Conservation (phyloP, 2,113 vertebrate genomes). For the Polypterus bichir region DNA sequence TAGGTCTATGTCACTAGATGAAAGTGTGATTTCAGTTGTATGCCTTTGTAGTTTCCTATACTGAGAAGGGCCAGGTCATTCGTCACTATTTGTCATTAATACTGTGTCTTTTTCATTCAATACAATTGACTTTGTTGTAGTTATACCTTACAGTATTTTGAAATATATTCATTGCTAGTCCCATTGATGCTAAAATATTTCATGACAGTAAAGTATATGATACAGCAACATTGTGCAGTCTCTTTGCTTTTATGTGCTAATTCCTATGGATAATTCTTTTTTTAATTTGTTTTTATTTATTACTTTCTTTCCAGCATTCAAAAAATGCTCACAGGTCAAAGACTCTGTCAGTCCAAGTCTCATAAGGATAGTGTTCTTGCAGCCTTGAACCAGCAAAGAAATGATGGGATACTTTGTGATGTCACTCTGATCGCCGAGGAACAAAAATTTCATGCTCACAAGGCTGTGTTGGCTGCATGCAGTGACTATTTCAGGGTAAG, state of each 20-base stretch:
- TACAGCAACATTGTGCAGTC: neutral
- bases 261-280: conserved; percentile 5
- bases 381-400: conserved; percentile 90
- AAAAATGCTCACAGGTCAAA: conserved; percentile 93
- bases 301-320: conserved; percentile 46
- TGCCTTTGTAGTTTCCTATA: neutral
- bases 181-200: neutral
- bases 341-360: conserved; percentile 88
- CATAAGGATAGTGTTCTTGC: conserved; percentile 83
- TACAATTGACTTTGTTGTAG: too few species aligned
- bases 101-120: too few species aligned
- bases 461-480: conserved; percentile 88
- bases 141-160: too few species aligned
- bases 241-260: neutral
- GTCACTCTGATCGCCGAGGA: conserved; percentile 87
- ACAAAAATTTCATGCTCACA: conserved; percentile 91
- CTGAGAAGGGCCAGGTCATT: too few species aligned
- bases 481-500: conserved; percentile 95
- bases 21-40: conserved; percentile 7
- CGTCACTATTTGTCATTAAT: too few species aligned
- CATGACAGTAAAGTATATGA: too few species aligned
- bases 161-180: neutral
- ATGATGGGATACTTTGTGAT: conserved; percentile 84
- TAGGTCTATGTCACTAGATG: conserved; percentile 7
- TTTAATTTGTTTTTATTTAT: conserved; percentile 15